phyloP scores from a whole-genome alignment of 1,140 invertebrate species.

The Limonius californicus region DNA sequence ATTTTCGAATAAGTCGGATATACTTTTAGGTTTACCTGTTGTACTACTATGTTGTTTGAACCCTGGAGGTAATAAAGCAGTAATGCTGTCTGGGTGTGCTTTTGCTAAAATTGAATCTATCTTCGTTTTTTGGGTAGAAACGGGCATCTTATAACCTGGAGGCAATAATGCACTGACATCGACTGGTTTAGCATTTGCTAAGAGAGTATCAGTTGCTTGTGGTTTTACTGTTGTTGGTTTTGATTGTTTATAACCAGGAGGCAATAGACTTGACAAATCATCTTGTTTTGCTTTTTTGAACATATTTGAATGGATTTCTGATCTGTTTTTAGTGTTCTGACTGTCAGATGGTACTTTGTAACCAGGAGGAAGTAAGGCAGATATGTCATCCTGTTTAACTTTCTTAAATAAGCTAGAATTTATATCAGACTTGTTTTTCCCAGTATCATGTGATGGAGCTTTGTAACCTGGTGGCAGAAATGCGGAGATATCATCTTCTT shows the following conservation, averaged over 20 bases:
- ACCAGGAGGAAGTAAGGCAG: conserved; percentile 59
- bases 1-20: conserved; percentile 48
- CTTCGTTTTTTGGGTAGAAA: too few species aligned
- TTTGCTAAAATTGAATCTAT: conserved; percentile 45
- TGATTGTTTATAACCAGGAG: conserved; percentile 46
- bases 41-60: conserved; percentile 41
- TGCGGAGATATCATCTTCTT: conserved; percentile 39
- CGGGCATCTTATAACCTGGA: conserved; percentile 49
- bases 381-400: conserved; percentile 52
- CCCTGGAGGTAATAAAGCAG: conserved; percentile 58
- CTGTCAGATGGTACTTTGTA: not conserved
- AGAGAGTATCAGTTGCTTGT: conserved; percentile 39
- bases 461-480: conserved; percentile 56
- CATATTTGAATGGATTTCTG: not conserved
- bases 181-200: too few species aligned
- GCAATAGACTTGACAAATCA: conserved; percentile 51
- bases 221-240: conserved; percentile 41
- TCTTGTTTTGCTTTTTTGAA: conserved; percentile 46
- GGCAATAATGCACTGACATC: conserved; percentile 56
- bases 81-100: conserved; percentile 55
- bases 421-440: not conserved
- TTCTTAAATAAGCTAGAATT: conserved; percentile 28
- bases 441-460: conserved; percentile 33
- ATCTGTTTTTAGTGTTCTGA: not conserved
- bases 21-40: conserved; percentile 27